phyloP scores from a whole-genome alignment of 2,113 vertebrate species.

The Leuciscus idus region DNA sequence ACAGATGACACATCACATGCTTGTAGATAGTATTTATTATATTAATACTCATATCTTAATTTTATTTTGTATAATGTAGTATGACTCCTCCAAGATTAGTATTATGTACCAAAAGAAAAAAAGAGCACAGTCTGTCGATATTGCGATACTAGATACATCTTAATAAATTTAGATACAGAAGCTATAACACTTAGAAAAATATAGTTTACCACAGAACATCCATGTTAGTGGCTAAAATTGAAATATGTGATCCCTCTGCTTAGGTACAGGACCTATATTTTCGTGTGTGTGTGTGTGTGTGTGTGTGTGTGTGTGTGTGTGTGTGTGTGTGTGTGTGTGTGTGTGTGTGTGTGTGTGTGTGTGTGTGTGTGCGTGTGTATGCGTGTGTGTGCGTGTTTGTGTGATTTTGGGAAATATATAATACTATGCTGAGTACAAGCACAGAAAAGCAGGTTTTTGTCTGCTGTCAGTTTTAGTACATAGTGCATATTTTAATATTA shows the following conservation, averaged over 20 bases:
- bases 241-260: background rate
- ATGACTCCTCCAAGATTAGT: background rate
- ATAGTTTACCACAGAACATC: background rate
- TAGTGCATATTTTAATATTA: background rate
- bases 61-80: background rate
- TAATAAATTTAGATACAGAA: background rate
- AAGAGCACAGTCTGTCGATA: background rate
- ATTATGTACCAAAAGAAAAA: background rate
- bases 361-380: no score
- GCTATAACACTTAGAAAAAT: background rate
- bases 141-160: background rate
- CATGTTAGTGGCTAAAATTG: background rate
- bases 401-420: background rate
- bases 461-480: background rate
- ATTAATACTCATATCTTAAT: background rate
- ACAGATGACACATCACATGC: background rate
- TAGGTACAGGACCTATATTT: background rate
- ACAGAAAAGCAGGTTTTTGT: background rate
- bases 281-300: no score
- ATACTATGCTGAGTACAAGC: background rate
- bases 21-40: constrained; percentile 22
- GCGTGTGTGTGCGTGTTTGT: no score
- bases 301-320: no score
- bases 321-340: no score
- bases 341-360: no score